These are phyloP conservation scores for Kryptopterus vitreolus DNA, from an alignment of 2,797 vertebrate genomes.

Conservation along the genomic window DNA sequence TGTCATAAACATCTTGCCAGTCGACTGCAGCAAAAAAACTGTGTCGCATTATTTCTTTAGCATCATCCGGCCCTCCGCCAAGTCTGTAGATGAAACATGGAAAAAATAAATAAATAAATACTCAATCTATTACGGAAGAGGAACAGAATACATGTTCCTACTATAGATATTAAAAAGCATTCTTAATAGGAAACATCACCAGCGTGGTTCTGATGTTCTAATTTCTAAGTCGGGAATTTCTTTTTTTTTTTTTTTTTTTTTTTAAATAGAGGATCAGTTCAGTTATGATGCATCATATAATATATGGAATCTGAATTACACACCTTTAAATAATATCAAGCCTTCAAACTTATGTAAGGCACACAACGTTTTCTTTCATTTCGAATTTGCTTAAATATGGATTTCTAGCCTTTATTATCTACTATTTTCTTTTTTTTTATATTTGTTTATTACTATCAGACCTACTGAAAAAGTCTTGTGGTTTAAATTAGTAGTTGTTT, in stretches of 20 bases:
- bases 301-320: neutral
- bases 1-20: constrained; percentile 98
- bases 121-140: neutral
- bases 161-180: neutral
- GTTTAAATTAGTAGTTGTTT: neutral
- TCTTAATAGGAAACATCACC: neutral
- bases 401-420: too few species aligned
- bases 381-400: neutral
- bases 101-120: constrained; percentile 35
- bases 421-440: too few species aligned
- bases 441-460: neutral
- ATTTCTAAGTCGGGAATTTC: neutral
- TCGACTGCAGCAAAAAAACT: constrained; percentile 93
- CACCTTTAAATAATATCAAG: neutral
- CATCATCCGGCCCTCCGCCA: constrained; percentile 94
- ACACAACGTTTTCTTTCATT: neutral
- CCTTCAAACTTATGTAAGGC: neutral
- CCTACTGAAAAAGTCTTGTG: neutral
- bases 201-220: neutral
- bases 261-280: neutral
- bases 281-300: neutral
- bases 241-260: neutral
- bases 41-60: constrained; percentile 98
- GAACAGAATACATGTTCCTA: neutral
- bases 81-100: constrained; percentile 71